phyloP scores from a whole-genome alignment of 2,888 invertebrate species.

The Clitarchus hookeri region DNA sequence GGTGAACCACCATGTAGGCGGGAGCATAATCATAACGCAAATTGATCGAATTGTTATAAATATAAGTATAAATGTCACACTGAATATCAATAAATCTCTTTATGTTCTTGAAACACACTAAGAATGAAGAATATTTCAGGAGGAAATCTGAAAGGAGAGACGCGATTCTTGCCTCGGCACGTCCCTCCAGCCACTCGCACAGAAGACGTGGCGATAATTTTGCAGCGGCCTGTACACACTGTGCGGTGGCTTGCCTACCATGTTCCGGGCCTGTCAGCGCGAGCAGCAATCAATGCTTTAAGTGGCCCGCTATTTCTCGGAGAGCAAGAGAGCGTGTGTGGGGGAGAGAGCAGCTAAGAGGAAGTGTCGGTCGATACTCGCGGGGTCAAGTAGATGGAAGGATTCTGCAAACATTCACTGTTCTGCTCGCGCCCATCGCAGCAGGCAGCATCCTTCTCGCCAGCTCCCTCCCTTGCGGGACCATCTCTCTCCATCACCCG shows the following conservation, averaged over 20 bases:
- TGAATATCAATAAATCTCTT: too few relatives aligned
- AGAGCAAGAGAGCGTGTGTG: not conserved
- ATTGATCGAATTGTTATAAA: too few relatives aligned
- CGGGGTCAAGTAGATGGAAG: not conserved
- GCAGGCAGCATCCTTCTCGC: not conserved
- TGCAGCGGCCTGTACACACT: not conserved
- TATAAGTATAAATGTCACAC: too few relatives aligned
- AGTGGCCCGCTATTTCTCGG: not conserved
- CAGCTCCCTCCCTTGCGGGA: too few relatives aligned
- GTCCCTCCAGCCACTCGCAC: too few relatives aligned
- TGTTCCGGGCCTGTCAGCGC: not conserved
- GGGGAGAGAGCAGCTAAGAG: not conserved
- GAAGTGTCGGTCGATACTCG: not conserved
- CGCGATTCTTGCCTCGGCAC: too few relatives aligned
- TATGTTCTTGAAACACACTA: too few relatives aligned
- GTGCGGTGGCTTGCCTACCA: not conserved
- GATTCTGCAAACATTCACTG: not conserved
- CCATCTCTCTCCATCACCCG: not conserved
- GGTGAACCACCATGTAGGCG: too few relatives aligned
- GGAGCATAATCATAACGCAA: too few relatives aligned
- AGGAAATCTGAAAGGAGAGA: too few relatives aligned
- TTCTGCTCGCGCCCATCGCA: not conserved
- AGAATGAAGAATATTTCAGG: too few relatives aligned
- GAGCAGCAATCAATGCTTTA: not conserved
- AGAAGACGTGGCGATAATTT: not conserved